A percentile compares a stretch with the other conserved stretches of the same genome.
phyloP scores from a whole-genome alignment of 2,113 vertebrate species.

The Colistium nudipinnis region DNA sequence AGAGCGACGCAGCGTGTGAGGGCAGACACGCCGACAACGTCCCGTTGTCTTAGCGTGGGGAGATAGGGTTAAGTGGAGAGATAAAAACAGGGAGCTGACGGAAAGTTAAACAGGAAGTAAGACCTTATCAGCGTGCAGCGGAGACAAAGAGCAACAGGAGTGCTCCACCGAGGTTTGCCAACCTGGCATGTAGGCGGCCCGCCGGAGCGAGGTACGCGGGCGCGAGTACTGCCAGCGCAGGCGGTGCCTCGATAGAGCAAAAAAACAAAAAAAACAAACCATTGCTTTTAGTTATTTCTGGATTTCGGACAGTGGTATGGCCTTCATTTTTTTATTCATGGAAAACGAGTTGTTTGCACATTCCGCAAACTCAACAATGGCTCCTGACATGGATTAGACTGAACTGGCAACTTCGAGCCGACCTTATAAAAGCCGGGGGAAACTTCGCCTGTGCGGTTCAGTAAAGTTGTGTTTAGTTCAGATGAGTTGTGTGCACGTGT shows the following conservation, averaged over 20 bases:
- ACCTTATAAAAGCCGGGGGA: neutral
- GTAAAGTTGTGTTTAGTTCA: too few relatives aligned
- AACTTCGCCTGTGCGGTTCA: too few relatives aligned
- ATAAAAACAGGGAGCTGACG: conserved; percentile 69
- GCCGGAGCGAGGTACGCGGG: too few relatives aligned
- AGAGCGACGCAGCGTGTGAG: conserved; percentile 27
- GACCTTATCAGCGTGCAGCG: conserved; percentile 70
- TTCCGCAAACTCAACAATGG: neutral
- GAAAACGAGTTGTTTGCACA: neutral
- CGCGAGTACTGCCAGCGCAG: too few relatives aligned
- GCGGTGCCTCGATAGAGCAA: conserved; percentile 47
- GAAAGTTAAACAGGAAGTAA: conserved; percentile 78
- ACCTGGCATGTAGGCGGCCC: conserved; percentile 19
- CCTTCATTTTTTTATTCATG: conserved; percentile 4
- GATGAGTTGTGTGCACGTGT: too few relatives aligned
- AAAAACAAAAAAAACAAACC: conserved; percentile 1
- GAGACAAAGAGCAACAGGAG: conserved; percentile 32
- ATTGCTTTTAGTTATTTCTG: neutral
- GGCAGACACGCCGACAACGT: conserved; percentile 44
- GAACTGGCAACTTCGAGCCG: neutral
- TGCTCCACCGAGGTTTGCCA: conserved; percentile 42
- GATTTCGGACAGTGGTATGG: conserved; percentile 4
- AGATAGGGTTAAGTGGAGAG: conserved; percentile 72
- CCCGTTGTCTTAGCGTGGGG: conserved; percentile 72
- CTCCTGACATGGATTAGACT: neutral